Percentiles rank a stretch among this genome's conserved stretches.
Evolutionary conservation across 2,797 vertebrate species (phyloP).

Genomic region (Esox masquinongy): DNA sequence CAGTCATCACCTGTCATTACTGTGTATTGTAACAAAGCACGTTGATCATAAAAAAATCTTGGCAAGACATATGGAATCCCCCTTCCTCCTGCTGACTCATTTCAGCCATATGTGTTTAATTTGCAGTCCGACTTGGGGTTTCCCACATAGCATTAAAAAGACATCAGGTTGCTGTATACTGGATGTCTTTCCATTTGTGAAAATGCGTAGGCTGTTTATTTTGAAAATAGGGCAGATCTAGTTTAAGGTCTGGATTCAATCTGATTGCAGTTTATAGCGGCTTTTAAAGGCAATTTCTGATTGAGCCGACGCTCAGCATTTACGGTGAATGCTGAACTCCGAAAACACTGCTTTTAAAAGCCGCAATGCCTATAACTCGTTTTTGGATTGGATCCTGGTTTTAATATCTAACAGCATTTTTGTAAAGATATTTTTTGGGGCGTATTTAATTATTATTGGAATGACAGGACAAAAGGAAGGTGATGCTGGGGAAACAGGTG

Average conservation of each 20-base stretch:
- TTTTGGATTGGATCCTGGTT: too few relatives aligned
- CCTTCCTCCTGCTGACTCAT: conserved; percentile 90
- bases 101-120: conserved; percentile 81
- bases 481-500: too few relatives aligned
- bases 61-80: conserved; percentile 85
- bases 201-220: background rate
- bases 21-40: conserved; percentile 67
- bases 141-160: conserved; percentile 69
- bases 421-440: too few relatives aligned
- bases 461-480: too few relatives aligned
- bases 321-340: too few relatives aligned
- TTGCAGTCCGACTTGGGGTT: conserved; percentile 79
- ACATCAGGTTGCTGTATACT: conserved; percentile 15
- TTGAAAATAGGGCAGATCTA: conserved; percentile 24
- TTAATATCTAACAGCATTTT: too few relatives aligned
- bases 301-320: too few relatives aligned
- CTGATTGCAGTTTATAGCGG: too few relatives aligned
- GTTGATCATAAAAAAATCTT: conserved; percentile 77
- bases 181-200: background rate
- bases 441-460: too few relatives aligned
- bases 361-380: too few relatives aligned
- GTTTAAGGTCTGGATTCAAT: conserved; percentile 19
- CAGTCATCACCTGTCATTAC: conserved; percentile 76
- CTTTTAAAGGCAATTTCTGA: too few relatives aligned
- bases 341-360: too few relatives aligned